These are phyloP conservation scores for Acanthochromis polyacanthus DNA, from an alignment of 2,113 vertebrate genomes.

Conservation along the genomic window DNA sequence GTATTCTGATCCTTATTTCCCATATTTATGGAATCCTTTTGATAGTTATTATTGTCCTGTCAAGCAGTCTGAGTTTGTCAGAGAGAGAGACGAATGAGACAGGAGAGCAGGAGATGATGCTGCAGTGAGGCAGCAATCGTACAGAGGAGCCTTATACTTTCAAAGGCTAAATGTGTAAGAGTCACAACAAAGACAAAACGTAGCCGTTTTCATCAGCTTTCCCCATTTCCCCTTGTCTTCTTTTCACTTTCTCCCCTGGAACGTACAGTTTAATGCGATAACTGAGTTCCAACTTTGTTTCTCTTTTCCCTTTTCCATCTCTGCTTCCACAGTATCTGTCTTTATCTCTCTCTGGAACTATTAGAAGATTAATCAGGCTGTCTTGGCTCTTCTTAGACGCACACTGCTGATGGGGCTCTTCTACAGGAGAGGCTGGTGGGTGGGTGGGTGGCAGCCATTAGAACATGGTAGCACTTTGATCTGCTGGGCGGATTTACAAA, in stretches of 20 bases:
- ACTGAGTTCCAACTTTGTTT: slow-evolving; percentile 44
- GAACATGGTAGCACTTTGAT: slow-evolving; percentile 80
- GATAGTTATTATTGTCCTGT: slow-evolving; percentile 66
- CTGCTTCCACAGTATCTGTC: slow-evolving; percentile 53
- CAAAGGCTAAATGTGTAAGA: slow-evolving; percentile 59
- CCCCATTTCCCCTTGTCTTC: slow-evolving; percentile 18
- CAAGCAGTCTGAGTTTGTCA: slow-evolving; percentile 54
- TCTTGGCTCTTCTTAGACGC: slow-evolving; percentile 54
- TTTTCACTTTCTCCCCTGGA: slow-evolving; percentile 35
- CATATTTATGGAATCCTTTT: slow-evolving; percentile 68
- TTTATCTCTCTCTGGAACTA: slow-evolving; percentile 62
- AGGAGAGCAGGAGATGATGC: slow-evolving; percentile 28
- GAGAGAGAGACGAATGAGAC: slow-evolving; percentile 19
- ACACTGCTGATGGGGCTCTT: slow-evolving; percentile 68
- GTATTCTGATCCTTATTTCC: slow-evolving; percentile 57
- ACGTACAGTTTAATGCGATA: background rate
- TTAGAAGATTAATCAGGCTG: slow-evolving; percentile 77
- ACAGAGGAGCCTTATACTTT: slow-evolving; percentile 45
- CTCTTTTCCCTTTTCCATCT: slow-evolving; percentile 18
- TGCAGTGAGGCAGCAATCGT: slow-evolving; percentile 40
- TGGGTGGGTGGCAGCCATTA: slow-evolving; percentile 79
- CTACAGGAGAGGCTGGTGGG: slow-evolving; percentile 69
- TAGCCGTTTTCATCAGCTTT: slow-evolving; percentile 50
- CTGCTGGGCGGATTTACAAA: slow-evolving; percentile 75
- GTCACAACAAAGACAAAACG: slow-evolving; percentile 50